Base-by-base conservation (phyloP, 2,113 vertebrate genomes). In the Cheilinus undulatus region DNA sequence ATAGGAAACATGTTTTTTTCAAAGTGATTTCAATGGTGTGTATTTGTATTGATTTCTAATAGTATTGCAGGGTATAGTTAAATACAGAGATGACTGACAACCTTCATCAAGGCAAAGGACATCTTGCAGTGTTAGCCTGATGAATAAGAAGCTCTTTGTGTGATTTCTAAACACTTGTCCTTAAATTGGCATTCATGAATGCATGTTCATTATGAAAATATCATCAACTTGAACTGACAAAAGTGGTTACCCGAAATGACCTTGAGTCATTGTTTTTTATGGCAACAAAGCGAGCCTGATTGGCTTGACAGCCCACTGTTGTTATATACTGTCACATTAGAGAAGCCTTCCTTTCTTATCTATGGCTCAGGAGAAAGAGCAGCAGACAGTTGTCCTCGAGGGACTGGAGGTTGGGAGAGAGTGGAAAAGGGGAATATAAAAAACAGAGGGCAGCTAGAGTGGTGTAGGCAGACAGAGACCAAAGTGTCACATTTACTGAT, bases 301-400 rank as follows among this genome's bases (percentile, higher is more conserved):
- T 71, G 65, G 62, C 58, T 69, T 38, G 77, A 83, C 81, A 60
- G 77, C 24, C 23, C 26, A 5, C 73, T 76, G 69, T 86, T 82
- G 67, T 87, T 75, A 71, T 63, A 23, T 74, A 76, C 78, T 42
- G 79, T 71, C 84, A 79, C 86, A 82, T 88, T 84, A 82, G 74
- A 82, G 69, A 45, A 76, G 66, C 66, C 69, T 68, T 78, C 63
- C 48, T 69, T 74, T 63, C 68, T 87, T 87, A 88, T 89, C 86
- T 77, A n/a, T 48, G 65, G 78, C 83, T 78, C n/a, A 23, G 65
- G 62, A 88, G 77, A 85, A 86, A 85, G 83, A 72, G 81, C 73
- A 49, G 67, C 75, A 82, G 89, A 83, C 87, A 84, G 74, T 51
- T 10, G 26, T 82, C 63, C 83, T 82, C 72, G 64, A 48, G 80